A percentile compares a stretch with the other conserved stretches of the same genome.
Conservation (phyloP, 2,113 vertebrate species). For the Corydoras sp. region DNA sequence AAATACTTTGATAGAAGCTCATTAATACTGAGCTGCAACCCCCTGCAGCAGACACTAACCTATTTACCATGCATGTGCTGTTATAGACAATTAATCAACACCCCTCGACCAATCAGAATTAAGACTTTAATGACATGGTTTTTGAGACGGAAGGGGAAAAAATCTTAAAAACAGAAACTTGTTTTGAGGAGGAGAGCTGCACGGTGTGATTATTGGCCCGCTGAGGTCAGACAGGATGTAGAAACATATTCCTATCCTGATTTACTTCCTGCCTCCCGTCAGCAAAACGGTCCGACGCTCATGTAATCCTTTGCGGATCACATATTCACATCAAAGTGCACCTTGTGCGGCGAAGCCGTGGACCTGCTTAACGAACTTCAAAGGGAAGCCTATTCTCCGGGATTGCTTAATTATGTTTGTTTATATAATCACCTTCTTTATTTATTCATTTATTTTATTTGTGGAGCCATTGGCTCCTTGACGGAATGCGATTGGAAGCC, state of each 20-base stretch:
- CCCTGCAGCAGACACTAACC: too few relatives aligned
- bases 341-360: slow-evolving; percentile 23
- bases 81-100: too few relatives aligned
- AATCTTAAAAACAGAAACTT: too few relatives aligned
- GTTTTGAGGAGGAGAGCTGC: too few relatives aligned
- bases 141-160: too few relatives aligned
- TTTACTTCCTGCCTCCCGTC: slow-evolving; percentile 25
- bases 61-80: too few relatives aligned
- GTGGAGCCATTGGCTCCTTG: background rate
- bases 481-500: background rate
- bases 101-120: too few relatives aligned
- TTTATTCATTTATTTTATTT: background rate
- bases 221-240: background rate
- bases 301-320: slow-evolving; percentile 47
- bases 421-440: background rate
- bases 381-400: slow-evolving; percentile 16
- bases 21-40: too few relatives aligned
- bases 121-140: too few relatives aligned
- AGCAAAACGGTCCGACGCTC: slow-evolving; percentile 48
- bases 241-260: slow-evolving; percentile 6
- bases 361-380: slow-evolving; percentile 22
- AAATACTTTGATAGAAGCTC: too few relatives aligned
- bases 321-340: slow-evolving; percentile 39
- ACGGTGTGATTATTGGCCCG: too few relatives aligned
- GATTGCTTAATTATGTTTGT: slow-evolving; percentile 7